Conservation (phyloP, 2,888 invertebrate species). For the Drosophila algonquin region DNA sequence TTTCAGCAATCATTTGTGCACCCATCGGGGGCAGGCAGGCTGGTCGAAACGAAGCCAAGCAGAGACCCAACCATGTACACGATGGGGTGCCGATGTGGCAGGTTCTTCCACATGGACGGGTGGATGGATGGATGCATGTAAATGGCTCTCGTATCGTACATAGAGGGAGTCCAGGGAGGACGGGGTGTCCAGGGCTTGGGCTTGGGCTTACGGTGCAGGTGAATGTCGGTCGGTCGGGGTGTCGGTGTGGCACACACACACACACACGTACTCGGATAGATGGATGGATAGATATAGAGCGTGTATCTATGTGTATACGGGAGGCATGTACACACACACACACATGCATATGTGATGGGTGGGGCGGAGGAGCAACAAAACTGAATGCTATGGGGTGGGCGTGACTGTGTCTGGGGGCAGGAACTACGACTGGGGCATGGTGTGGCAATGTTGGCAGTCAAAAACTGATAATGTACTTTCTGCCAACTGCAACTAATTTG, state of each 20-base stretch:
- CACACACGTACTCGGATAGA: background rate
- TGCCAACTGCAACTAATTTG: conserved; percentile 63
- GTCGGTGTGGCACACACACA: background rate
- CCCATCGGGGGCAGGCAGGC: background rate
- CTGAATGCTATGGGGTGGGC: conserved; percentile 20
- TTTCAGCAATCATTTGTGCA: background rate
- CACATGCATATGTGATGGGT: background rate
- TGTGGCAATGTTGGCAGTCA: conserved; percentile 47
- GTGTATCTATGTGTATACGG: background rate
- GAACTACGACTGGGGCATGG: background rate
- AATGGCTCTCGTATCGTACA: background rate
- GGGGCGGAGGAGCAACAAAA: conserved; percentile 10
- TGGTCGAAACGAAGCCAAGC: background rate
- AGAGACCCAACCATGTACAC: background rate
- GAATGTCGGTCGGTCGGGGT: background rate
- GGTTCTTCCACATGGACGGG: background rate
- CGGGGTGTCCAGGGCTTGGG: background rate
- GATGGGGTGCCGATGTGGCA: background rate
- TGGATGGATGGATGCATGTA: background rate
- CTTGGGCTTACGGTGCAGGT: background rate
- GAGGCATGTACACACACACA: background rate
- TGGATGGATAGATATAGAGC: background rate
- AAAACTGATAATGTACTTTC: conserved; percentile 63
- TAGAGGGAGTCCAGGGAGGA: background rate
- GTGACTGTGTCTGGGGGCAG: background rate